Evolutionary conservation across 2,888 invertebrate genomes (phyloP).

Genomic region (Linnaemya tessellans): DNA sequence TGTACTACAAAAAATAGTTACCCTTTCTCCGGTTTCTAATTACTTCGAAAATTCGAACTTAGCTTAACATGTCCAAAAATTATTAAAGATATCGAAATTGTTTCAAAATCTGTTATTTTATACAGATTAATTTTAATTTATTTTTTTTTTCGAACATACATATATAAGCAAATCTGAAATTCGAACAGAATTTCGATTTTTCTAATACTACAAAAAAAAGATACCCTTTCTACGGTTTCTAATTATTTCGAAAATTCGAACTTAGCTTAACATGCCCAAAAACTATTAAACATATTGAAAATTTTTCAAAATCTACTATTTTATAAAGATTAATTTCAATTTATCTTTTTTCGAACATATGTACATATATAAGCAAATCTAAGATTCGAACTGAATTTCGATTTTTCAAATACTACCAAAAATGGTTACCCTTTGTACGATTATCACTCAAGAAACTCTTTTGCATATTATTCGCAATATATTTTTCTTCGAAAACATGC

Average conservation of each 20-base stretch:
- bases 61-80: neutral
- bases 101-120: neutral
- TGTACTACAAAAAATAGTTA: no score
- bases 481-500: no score
- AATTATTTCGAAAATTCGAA: slow-evolving; percentile 18
- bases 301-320: neutral
- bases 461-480: neutral
- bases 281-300: neutral
- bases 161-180: no score
- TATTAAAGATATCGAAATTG: neutral
- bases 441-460: neutral
- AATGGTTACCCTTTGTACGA: neutral
- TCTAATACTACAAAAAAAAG: no score
- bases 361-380: neutral
- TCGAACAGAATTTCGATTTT: no score
- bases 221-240: no score
- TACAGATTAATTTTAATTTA: neutral
- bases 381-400: slow-evolving; percentile 14
- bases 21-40: no score
- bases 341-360: neutral
- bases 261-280: neutral
- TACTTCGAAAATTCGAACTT: slow-evolving; percentile 9
- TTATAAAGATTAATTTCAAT: neutral
- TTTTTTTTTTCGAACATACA: no score
- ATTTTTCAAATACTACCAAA: neutral